A percentile compares a stretch with the other conserved stretches of the same genome.
These are phyloP conservation scores for Enoplosus armatus DNA, from an alignment of 2,797 vertebrate species.

Conservation along the genomic window DNA sequence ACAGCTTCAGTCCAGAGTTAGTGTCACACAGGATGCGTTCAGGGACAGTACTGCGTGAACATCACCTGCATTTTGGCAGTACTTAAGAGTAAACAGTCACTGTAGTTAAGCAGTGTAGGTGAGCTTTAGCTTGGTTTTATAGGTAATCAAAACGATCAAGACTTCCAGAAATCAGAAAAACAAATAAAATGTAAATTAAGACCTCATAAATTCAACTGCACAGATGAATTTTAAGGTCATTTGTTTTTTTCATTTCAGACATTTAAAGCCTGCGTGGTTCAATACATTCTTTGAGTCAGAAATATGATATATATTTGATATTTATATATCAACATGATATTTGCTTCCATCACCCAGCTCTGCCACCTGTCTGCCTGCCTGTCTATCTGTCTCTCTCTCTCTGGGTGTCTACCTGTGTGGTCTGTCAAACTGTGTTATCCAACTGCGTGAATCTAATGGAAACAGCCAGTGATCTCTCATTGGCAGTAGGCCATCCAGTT, in stretches of 20 bases:
- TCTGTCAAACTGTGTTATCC: conserved; percentile 24
- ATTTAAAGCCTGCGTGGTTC: neutral
- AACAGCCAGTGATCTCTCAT: conserved; percentile 44
- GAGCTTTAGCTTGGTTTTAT: too few relatives aligned
- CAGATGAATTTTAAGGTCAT: neutral
- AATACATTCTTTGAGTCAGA: neutral
- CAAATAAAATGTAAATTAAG: neutral
- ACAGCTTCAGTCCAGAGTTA: neutral
- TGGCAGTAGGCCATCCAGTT: conserved; percentile 28
- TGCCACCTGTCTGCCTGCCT: neutral
- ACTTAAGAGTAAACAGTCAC: neutral
- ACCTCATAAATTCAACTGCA: neutral
- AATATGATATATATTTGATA: too few relatives aligned
- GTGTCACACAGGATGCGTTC: neutral
- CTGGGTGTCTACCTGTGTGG: conserved; percentile 4
- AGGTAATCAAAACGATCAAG: neutral
- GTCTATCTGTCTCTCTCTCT: neutral
- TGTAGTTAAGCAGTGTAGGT: neutral
- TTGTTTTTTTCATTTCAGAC: neutral
- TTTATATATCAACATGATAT: too few relatives aligned
- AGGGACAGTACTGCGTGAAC: neutral
- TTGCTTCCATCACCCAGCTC: neutral
- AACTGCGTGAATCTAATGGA: conserved; percentile 46
- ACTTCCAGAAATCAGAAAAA: neutral
- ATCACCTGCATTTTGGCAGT: neutral